Percentiles rank a stretch among this genome's conserved stretches.
phyloP scores from a whole-genome alignment of 2,888 invertebrate genomes.

The Zootermopsis nevadensis region DNA sequence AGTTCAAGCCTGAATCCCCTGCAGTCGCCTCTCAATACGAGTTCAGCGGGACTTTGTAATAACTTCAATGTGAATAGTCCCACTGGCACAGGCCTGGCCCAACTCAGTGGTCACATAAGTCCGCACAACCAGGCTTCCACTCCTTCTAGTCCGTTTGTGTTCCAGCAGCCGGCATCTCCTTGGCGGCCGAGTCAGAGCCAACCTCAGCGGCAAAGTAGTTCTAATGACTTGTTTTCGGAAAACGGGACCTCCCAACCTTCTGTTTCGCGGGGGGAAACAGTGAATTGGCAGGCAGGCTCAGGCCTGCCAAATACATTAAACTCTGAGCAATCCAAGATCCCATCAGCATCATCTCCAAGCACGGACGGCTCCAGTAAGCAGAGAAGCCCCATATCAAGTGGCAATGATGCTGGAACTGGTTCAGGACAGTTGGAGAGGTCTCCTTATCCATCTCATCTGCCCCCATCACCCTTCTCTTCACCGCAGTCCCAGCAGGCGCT shows the following conservation, averaged over 20 bases:
- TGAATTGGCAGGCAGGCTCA: slow-evolving; percentile 18
- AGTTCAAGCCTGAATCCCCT: slow-evolving; percentile 47
- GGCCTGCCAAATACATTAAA: slow-evolving; percentile 10
- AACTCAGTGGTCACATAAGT: slow-evolving; percentile 39
- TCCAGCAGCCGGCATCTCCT: slow-evolving; percentile 50
- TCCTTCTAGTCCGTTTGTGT: slow-evolving; percentile 52
- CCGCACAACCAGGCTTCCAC: slow-evolving; percentile 38
- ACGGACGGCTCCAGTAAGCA: slow-evolving; percentile 27
- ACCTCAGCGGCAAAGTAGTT: slow-evolving; percentile 37
- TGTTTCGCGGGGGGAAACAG: slow-evolving; percentile 13
- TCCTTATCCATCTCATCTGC: slow-evolving; percentile 9
- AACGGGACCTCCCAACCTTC: slow-evolving; percentile 25
- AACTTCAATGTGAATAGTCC: slow-evolving; percentile 36
- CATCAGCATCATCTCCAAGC: slow-evolving; percentile 38
- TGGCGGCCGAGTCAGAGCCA: slow-evolving; percentile 41
- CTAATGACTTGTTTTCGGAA: slow-evolving; percentile 34
- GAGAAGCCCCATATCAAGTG: slow-evolving; percentile 26
- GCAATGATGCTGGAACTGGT: background rate
- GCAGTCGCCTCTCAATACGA: slow-evolving; percentile 49
- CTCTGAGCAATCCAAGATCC: slow-evolving; percentile 26
- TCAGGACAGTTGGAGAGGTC: slow-evolving; percentile 23
- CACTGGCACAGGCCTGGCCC: slow-evolving; percentile 28
- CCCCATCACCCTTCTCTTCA: slow-evolving; percentile 48
- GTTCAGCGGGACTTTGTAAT: slow-evolving; percentile 29
- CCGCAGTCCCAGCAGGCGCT: slow-evolving; percentile 43